Conservation (phyloP, 2,113 vertebrate genomes). For the Aegotheles bennettii region DNA sequence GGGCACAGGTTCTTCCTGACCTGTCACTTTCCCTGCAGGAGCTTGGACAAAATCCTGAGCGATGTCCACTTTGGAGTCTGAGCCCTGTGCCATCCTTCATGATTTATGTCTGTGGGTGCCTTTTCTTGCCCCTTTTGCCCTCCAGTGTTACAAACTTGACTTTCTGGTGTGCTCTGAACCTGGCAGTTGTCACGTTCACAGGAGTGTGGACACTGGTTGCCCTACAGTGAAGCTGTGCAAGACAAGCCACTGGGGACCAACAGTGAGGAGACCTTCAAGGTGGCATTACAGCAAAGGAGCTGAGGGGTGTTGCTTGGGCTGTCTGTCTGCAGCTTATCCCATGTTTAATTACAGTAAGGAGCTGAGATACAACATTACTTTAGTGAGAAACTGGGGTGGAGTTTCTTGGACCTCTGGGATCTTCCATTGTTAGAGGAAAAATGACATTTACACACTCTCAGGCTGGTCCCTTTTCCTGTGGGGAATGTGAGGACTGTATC, state of each 20-base stretch:
- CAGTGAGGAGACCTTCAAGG: not conserved
- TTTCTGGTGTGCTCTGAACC: not conserved
- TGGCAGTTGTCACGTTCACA: not conserved
- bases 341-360: not conserved
- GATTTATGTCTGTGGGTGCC: not conserved
- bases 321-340: not conserved
- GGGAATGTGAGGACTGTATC: not conserved
- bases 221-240: not conserved
- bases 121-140: not conserved
- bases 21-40: not conserved
- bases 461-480: not conserved
- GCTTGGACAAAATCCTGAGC: not conserved
- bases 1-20: not conserved
- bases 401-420: not conserved
- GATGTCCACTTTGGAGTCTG: not conserved
- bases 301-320: not conserved
- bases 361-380: not conserved
- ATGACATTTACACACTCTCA: fast-evolving
- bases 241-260: not conserved
- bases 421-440: not conserved
- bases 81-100: not conserved
- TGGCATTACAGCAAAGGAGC: not conserved
- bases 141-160: not conserved
- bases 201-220: not conserved
- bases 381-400: too few species aligned